Evolutionary conservation across 2,797 vertebrate species (phyloP), one percentile per base, ranked within the genome.

Genomic region (Picus viridis): DNA sequence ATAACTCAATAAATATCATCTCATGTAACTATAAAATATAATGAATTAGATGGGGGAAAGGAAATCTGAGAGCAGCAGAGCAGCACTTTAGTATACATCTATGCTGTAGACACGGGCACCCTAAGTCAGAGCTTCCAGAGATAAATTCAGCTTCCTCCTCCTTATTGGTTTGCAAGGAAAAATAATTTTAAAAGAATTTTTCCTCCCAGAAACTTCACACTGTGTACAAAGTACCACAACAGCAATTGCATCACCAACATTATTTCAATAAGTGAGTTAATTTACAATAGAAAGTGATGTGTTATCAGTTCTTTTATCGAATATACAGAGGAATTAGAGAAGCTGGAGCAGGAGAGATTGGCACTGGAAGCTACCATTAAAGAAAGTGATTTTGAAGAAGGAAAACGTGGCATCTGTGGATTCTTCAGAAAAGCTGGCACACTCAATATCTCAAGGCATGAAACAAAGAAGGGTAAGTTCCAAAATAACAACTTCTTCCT

Each of bases 321-420:
- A 83, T 93, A 92, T 9, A 86, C 96, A 99, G 99, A 99, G 61
- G 99, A 99, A 95, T 97, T 98, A 83, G 94, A 99, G 88, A 99
- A 97, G 88, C 96, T 99, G 91, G 98, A 98, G n/a, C 97, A 97
- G 96, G 99, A 99, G 88, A 98, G 99, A 71, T 71, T 98, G 93
- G 98, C 96, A 3, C 91, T 99, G 83, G 99, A 99, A 89, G 97
- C 97, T n/a, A 94, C 98, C 5, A 97, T 98, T 89, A 98, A 97
- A 93, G 98, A 97, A 12, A 99, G 98, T 12, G 97, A 98, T 86
- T 97, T 97, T 94, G 98, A 98, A 75, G 98, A 98, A 92, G 97
- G 97, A 12, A 98, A 97, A 84, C 32, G 84, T 10, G 97, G 98
- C 36, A 95, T 98, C 45, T 97, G 96, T 84, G 97, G 98, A 76